Base-by-base conservation (phyloP, 30 jellyfish, hydroid and myxozoan genomes). In the Cassiopea xamachana region DNA sequence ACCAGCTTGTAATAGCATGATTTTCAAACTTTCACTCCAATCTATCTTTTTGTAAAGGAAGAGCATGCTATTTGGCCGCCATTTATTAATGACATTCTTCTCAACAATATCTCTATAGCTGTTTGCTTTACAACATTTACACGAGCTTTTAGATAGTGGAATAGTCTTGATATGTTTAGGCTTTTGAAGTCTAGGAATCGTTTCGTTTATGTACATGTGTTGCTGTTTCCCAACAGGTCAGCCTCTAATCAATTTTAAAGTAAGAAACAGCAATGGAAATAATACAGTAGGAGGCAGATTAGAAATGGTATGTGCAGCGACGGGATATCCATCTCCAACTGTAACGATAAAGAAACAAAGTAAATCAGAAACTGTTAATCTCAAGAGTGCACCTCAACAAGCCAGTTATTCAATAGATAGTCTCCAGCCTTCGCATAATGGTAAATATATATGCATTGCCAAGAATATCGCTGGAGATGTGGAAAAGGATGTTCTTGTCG, bases 401-500 rank as follows among this genome's bases (percentile, higher is more conserved):
- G 86, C 60, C 60, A 5, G 48, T 7, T 16, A 44, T 60, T 15
- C 78, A 9, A 70, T 83, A 44, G 69, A 55, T 15, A 73, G 51
- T 0, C 71, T 83, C 48, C 70, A 70, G 51, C 55, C 78, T 9
- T 69, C 85, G 7, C 85, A 83, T 60, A 67, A 61, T 59, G 96
- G 96, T 1, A 89, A 81, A 18, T 89, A 80, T 49, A 48, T 75
- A 18, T 89, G 96, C 89, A 73, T 43, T 61, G 96, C 92, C 2
- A 75, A 72, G 9, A 89, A 89, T 61, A 46, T 67, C 17, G 96
- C 92, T 59, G 89, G 92, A 7, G 84, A 7, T 1, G 69, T 64
- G 44, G 68, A 59, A 68, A 60, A 71, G 67, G 79, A 50, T 46
- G 89, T 60, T 47, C 69, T 73, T 64, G 75, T 89, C 51, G 85